Evolutionary conservation across 2,888 invertebrate genomes (phyloP).

Genomic region (Caenorhabditis sp.): DNA sequence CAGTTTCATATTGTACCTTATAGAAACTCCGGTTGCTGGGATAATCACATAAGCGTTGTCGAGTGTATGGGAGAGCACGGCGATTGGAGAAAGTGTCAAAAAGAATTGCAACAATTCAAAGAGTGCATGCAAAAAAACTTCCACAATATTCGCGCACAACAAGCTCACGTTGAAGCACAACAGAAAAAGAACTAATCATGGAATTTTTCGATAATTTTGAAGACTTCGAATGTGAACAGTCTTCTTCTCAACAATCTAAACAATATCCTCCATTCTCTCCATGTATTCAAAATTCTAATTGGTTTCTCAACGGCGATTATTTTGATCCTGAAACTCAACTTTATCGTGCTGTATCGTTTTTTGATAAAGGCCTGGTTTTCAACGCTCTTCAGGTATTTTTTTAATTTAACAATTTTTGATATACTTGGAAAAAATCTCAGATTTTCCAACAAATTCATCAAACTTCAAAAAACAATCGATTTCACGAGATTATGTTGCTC

Average conservation of each 20-base stretch:
- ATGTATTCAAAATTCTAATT: conserved; percentile 28
- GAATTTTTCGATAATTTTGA: conserved; percentile 27
- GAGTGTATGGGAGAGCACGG: conserved; percentile 64
- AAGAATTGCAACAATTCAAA: conserved; percentile 34
- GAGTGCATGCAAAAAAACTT: conserved; percentile 20
- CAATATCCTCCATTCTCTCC: conserved; percentile 17
- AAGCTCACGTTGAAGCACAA: conserved; percentile 8
- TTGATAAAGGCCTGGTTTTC: background rate
- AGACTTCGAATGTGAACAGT: conserved; percentile 20
- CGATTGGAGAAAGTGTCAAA: conserved; percentile 66
- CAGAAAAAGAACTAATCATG: conserved; percentile 17
- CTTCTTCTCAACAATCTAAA: background rate
- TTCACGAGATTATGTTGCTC: conserved; percentile 33
- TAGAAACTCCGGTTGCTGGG: conserved; percentile 63
- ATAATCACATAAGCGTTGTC: conserved; percentile 56
- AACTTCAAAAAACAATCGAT: conserved; percentile 31
- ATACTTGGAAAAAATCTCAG: conserved; percentile 8
- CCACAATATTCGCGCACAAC: conserved; percentile 6
- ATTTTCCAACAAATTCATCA: conserved; percentile 9
- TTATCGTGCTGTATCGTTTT: background rate
- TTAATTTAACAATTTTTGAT: background rate
- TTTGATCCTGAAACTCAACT: background rate
- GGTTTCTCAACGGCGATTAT: conserved; percentile 14
- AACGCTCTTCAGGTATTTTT: background rate
- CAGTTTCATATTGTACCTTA: background rate